A percentile compares a stretch with the other conserved stretches of the same genome.
These are phyloP conservation scores for Acrobasis consociella DNA, from an alignment of 2,888 invertebrate genomes.

Conservation along the genomic window DNA sequence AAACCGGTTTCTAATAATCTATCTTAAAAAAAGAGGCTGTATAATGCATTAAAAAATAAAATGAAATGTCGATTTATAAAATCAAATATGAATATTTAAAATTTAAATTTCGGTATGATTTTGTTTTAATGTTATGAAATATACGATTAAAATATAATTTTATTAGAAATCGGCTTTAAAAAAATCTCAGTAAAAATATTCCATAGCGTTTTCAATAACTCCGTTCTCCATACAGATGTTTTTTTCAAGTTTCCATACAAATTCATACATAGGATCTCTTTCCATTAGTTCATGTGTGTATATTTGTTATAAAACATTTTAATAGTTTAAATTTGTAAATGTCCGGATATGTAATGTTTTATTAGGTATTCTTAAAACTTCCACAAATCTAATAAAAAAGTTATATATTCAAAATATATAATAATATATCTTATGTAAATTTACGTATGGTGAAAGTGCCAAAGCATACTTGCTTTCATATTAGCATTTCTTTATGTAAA, in stretches of 20 bases:
- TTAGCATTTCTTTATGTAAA: constrained; percentile 36
- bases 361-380: constrained; percentile 43
- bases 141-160: too few species aligned
- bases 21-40: too few species aligned
- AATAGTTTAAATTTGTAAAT: constrained; percentile 78
- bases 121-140: too few species aligned
- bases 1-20: too few species aligned
- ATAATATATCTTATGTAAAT: constrained; percentile 41
- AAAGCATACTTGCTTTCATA: constrained; percentile 43
- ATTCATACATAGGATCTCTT: constrained; percentile 35
- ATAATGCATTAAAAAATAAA: too few species aligned
- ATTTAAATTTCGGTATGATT: too few species aligned
- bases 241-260: background rate
- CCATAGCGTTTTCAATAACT: background rate
- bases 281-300: constrained; percentile 72
- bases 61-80: too few species aligned
- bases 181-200: constrained; percentile 15
- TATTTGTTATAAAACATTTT: constrained; percentile 69
- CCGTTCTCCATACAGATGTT: too few species aligned
- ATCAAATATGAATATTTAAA: too few species aligned
- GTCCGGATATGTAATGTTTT: constrained; percentile 45
- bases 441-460: constrained; percentile 65
- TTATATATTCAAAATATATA: constrained; percentile 26
- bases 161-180: too few species aligned
- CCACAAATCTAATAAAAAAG: constrained; percentile 34